Evolutionary conservation across 2,888 invertebrate species (phyloP).

Genomic region (Eilema griseolum): DNA sequence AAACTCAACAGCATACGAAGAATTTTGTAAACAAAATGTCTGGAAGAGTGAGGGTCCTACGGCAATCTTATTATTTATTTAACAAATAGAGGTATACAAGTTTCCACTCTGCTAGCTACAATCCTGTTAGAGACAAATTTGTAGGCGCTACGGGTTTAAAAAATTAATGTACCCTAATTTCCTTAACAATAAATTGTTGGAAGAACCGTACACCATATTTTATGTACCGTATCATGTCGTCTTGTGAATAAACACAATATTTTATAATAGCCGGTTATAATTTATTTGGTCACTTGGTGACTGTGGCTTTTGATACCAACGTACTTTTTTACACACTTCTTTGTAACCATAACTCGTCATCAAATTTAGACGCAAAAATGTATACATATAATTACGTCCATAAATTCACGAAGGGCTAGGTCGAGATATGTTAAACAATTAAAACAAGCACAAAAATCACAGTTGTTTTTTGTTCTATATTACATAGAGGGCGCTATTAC

Average conservation of each 20-base stretch:
- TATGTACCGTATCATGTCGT: slow-evolving; percentile 29
- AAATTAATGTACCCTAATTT: slow-evolving; percentile 46
- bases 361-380: too few relatives aligned
- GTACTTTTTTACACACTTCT: too few relatives aligned
- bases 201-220: slow-evolving; percentile 32
- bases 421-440: too few relatives aligned
- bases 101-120: slow-evolving; percentile 23
- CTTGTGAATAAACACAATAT: slow-evolving; percentile 24
- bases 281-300: too few relatives aligned
- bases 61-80: slow-evolving; percentile 17
- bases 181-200: slow-evolving; percentile 39
- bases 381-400: too few relatives aligned
- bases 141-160: slow-evolving; percentile 30
- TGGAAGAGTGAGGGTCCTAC: not conserved
- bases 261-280: slow-evolving; percentile 1
- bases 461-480: too few relatives aligned
- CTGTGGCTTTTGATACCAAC: too few relatives aligned
- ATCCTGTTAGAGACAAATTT: slow-evolving; percentile 30
- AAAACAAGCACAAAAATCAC: too few relatives aligned
- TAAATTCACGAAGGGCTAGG: too few relatives aligned
- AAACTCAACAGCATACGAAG: not conserved
- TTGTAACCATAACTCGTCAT: too few relatives aligned
- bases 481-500: too few relatives aligned
- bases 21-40: not conserved
- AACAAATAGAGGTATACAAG: slow-evolving; percentile 18